These are phyloP conservation scores for Lemur catta DNA, from an alignment of 2,797 vertebrate genomes.

Conservation along the genomic window DNA sequence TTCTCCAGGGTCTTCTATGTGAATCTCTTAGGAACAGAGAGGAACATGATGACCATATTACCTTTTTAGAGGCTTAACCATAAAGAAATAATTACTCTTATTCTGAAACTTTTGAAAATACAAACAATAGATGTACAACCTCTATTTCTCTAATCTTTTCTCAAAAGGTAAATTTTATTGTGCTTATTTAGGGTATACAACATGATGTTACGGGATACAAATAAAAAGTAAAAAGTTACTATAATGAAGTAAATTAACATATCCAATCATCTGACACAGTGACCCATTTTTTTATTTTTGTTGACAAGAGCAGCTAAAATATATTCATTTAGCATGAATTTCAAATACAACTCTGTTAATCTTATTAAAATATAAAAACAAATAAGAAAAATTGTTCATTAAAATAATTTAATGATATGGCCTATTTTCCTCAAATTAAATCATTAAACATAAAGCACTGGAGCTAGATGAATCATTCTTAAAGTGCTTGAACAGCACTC, in stretches of 20 bases:
- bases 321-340: background rate
- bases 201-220: background rate
- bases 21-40: background rate
- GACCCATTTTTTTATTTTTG: background rate
- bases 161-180: background rate
- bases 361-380: background rate
- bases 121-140: background rate
- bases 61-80: background rate
- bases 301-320: background rate
- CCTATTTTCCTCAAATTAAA: background rate
- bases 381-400: background rate
- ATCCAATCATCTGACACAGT: background rate
- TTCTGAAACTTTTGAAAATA: background rate
- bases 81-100: background rate
- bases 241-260: background rate
- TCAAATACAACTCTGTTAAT: background rate
- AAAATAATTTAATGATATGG: constrained; percentile 3
- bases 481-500: background rate
- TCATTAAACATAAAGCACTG: background rate
- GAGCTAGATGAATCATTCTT: constrained; percentile 3
- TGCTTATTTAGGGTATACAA: background rate
- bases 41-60: background rate
- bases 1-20: background rate
- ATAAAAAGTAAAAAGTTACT: background rate
- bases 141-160: background rate